Percentiles rank a stretch among this genome's conserved stretches.
These are phyloP conservation scores for Alauda arvensis DNA, from an alignment of 2,797 vertebrate genomes.

Conservation along the genomic window DNA sequence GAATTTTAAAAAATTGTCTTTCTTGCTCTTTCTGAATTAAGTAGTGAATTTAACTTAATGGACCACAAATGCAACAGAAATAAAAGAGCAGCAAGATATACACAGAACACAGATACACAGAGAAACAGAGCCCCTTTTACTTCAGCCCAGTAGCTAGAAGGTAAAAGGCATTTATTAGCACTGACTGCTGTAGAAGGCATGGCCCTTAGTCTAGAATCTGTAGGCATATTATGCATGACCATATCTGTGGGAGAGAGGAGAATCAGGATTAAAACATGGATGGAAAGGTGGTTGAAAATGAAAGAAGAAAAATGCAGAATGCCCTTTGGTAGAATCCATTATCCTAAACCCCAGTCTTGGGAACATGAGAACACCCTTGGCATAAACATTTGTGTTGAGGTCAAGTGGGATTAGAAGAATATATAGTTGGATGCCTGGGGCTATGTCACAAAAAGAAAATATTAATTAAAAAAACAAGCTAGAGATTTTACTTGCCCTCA, in stretches of 20 bases:
- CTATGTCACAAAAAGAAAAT: slow-evolving; percentile 54
- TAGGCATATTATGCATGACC: slow-evolving; percentile 21
- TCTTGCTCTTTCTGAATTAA: neutral
- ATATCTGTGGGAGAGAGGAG: neutral
- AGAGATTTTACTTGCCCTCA: slow-evolving; percentile 51
- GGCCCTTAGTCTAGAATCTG: neutral
- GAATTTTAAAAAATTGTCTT: neutral
- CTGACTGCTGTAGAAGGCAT: neutral
- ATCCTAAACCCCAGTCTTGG: slow-evolving; percentile 53
- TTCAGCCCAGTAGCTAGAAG: neutral
- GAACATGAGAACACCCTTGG: slow-evolving; percentile 59
- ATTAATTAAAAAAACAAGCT: slow-evolving; percentile 66
- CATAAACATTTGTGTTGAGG: slow-evolving; percentile 64
- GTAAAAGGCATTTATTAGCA: neutral
- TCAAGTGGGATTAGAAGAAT: slow-evolving; percentile 66
- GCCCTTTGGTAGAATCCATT: slow-evolving; percentile 63
- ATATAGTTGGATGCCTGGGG: slow-evolving; percentile 52
- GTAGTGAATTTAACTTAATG: neutral
- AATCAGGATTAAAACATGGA: slow-evolving; percentile 22
- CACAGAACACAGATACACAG: neutral
- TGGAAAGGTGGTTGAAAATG: slow-evolving; percentile 29
- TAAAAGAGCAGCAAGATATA: neutral
- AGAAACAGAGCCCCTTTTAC: neutral
- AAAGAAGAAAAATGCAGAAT: slow-evolving; percentile 55
- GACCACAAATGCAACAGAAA: neutral